Conservation (phyloP, 2,797 vertebrate species). For the Natrix natrix region DNA sequence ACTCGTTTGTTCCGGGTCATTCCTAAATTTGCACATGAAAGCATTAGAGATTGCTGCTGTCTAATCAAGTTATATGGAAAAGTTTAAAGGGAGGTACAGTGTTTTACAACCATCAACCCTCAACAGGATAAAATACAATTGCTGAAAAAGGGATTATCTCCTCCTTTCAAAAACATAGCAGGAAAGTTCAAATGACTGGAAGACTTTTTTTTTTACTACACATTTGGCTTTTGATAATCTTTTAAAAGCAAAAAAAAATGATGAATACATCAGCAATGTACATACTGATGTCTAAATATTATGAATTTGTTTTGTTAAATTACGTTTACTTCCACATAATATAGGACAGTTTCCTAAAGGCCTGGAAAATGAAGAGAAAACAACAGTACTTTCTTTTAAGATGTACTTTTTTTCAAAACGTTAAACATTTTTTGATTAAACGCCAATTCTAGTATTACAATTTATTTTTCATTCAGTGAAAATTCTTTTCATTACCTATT, state of each 20-base stretch:
- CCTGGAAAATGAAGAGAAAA: neutral
- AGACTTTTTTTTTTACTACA: slow-evolving; percentile 62
- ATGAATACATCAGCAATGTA: slow-evolving; percentile 67
- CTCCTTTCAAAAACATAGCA: slow-evolving; percentile 65
- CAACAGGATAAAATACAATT: slow-evolving; percentile 71
- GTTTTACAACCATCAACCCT: slow-evolving; percentile 71
- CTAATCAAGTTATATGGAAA: slow-evolving; percentile 82
- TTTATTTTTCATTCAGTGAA: neutral
- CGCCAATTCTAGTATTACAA: neutral
- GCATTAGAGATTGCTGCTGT: slow-evolving; percentile 77
- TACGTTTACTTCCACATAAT: slow-evolving; percentile 67
- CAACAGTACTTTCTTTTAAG: neutral
- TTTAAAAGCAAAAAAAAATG: slow-evolving; percentile 63
- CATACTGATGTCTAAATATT: slow-evolving; percentile 62
- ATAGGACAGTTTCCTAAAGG: slow-evolving; percentile 48
- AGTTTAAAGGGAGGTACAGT: slow-evolving; percentile 75
- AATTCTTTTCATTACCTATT: neutral
- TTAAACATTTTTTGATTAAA: neutral
- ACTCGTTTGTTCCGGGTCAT: slow-evolving; percentile 78
- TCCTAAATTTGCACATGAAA: slow-evolving; percentile 81
- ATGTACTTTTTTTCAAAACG: neutral
- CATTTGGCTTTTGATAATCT: slow-evolving; percentile 51
- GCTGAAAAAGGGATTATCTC: slow-evolving; percentile 67
- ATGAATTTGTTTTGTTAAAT: slow-evolving; percentile 70
- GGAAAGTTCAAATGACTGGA: slow-evolving; percentile 66